Conservation (phyloP, 2,113 vertebrate genomes). For the Petrocephalus microphthalmus region DNA sequence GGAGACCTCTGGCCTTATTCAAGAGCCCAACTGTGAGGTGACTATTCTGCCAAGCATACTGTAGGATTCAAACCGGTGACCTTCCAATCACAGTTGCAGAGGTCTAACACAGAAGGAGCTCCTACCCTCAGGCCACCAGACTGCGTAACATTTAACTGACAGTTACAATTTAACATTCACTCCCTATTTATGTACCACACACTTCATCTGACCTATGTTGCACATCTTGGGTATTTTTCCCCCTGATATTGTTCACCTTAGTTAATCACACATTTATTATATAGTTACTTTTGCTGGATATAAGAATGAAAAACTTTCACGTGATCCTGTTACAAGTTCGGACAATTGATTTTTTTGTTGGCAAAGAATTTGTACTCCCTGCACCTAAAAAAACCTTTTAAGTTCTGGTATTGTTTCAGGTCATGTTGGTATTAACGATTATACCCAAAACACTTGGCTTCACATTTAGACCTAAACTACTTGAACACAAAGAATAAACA, state of each 20-base stretch:
- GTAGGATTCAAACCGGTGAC: not conserved
- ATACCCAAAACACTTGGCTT: not conserved
- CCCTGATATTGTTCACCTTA: not conserved
- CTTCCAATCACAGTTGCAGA: not conserved
- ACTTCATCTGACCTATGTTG: not conserved
- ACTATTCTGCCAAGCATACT: not conserved
- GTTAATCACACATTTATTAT: too few relatives aligned
- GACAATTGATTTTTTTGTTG: not conserved
- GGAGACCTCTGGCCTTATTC: not conserved
- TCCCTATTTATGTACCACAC: not conserved
- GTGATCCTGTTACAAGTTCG: not conserved
- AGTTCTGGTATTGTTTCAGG: not conserved
- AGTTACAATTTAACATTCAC: not conserved
- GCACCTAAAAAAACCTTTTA: not conserved
- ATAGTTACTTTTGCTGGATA: not conserved
- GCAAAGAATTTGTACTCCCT: not conserved
- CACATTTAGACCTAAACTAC: not conserved
- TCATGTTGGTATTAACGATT: not conserved
- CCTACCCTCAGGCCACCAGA: not conserved
- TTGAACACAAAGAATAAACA: not conserved
- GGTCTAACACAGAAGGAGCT: not conserved
- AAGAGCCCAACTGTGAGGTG: not conserved
- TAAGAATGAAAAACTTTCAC: not conserved
- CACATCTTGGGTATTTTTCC: not conserved
- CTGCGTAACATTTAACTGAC: not conserved